Conservation (phyloP, 2,888 invertebrate genomes). For the Phengaris alcon region DNA sequence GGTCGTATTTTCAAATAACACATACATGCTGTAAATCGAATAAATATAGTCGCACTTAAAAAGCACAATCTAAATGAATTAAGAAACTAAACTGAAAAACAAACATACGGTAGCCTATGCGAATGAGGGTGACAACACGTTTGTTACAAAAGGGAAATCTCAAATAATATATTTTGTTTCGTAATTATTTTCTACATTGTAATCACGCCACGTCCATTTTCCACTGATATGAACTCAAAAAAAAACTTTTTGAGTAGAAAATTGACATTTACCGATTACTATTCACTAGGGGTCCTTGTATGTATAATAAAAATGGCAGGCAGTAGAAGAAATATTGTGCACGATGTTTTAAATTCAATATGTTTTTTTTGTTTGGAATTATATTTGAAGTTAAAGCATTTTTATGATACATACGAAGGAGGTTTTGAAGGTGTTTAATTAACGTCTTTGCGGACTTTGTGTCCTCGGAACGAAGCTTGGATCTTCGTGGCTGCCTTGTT, state of each 20-base stretch:
- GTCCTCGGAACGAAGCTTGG: constrained; percentile 94
- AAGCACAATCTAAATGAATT: constrained; percentile 3
- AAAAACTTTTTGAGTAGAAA: constrained; percentile 41
- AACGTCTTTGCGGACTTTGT: constrained; percentile 89
- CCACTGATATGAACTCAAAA: constrained; percentile 36
- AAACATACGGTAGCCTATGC: constrained; percentile 32
- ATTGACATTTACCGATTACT: constrained; percentile 49
- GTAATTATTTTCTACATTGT: constrained; percentile 34
- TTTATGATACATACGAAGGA: constrained; percentile 45
- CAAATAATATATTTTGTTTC: constrained; percentile 4
- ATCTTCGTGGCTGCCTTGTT: constrained; percentile 95
- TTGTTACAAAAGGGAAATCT: constrained; percentile 49
- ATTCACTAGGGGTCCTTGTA: constrained; percentile 47
- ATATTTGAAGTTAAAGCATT: constrained; percentile 29
- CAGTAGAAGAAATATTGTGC: constrained; percentile 33
- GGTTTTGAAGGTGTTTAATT: constrained; percentile 55
- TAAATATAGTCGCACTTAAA: neutral
- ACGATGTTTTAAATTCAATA: constrained; percentile 24
- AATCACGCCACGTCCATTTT: constrained; percentile 56
- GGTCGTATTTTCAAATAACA: neutral
- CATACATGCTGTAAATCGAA: neutral
- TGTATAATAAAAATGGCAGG: constrained; percentile 40
- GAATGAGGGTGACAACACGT: constrained; percentile 59
- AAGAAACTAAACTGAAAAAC: no score
- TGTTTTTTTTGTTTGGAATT: constrained; percentile 24